Evolutionary conservation across 1,140 invertebrate species (phyloP), one percentile per base, ranked within the genome.

Genomic region (Reticulitermes speratus): DNA sequence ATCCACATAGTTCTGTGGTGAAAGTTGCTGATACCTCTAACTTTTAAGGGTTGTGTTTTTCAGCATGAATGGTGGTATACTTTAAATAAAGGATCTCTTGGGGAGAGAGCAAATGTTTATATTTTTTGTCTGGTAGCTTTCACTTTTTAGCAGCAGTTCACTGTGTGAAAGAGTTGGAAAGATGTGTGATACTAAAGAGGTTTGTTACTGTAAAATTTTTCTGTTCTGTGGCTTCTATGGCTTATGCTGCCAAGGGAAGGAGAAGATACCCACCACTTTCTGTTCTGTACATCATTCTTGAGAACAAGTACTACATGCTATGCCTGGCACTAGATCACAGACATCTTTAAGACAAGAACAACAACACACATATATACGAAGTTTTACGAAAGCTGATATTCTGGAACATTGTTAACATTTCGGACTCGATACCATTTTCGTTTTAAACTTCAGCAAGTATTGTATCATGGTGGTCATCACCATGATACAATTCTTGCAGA

Each of bases 1-100:
- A 75, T 75, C n/a, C 3, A 75, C 65, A 75, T 9, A 25, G n/a
- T n/a, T 30, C n/a, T 75, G 25, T 30, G 65, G 65, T 75, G 65
- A 75, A 75, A 75, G 65, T 75, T 75, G 3, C n/a, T 6, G 16
- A 75, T n/a, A 6, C 11, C 65, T n/a, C 3, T 30, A 25, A 75
- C 65, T 75, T 75, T n/a, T 75, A 75, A 75, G 65, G 65, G 65
- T 75, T 75, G 65, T n/a, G n/a, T 75, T 75, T 75, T 75, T 75
- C 52, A 55, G n/a, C n/a, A 6, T n/a, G 25, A 75, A 75, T 6
- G 2, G 7, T 30, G n/a, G 65, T 2, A 2, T 75, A 5, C 38
- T 75, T 75, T 75, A 30, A 30, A 30, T 2, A 30, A 30, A 30
- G 65, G 65, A 5, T 19, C 19, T 21, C 8, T 55, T 5, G 16